These are phyloP conservation scores for Ariolimax columbianus DNA, from an alignment of 2,888 invertebrate genomes.

Conservation along the genomic window DNA sequence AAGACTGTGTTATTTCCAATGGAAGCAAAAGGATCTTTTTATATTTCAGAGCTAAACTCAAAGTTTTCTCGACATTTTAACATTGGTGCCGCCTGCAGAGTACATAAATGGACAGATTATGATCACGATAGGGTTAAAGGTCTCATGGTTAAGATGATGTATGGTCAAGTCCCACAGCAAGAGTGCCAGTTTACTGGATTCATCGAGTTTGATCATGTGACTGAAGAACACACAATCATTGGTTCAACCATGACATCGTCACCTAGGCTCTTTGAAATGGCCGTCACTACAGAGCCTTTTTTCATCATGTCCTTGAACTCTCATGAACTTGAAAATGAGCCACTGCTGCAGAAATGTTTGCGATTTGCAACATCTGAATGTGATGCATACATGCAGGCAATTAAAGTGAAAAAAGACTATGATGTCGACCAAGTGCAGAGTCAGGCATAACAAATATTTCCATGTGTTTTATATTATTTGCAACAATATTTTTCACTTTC, in stretches of 20 bases:
- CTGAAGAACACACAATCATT: constrained; percentile 65
- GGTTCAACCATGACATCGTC: constrained; percentile 60
- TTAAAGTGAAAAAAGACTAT: constrained; percentile 64
- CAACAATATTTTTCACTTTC: no score
- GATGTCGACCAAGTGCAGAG: constrained; percentile 49
- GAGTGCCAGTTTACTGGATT: constrained; percentile 66
- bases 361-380: constrained; percentile 56
- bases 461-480: background rate
- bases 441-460: background rate
- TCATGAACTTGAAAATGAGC: constrained; percentile 52
- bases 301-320: constrained; percentile 62
- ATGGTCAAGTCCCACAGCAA: constrained; percentile 63
- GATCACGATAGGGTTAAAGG: constrained; percentile 36
- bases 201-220: constrained; percentile 63
- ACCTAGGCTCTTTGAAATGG: constrained; percentile 64
- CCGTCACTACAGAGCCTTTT: constrained; percentile 62
- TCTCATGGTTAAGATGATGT: constrained; percentile 57
- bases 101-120: constrained; percentile 44
- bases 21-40: constrained; percentile 62
- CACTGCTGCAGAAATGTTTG: constrained; percentile 38
- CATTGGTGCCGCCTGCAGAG: constrained; percentile 7
- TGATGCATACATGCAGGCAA: constrained; percentile 60
- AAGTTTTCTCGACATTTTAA: constrained; percentile 58
- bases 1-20: constrained; percentile 62
- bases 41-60: constrained; percentile 61